Evolutionary conservation across 2,113 vertebrate genomes (phyloP), one percentile per base, ranked within the genome.

Genomic region (Leuciscus idus): DNA sequence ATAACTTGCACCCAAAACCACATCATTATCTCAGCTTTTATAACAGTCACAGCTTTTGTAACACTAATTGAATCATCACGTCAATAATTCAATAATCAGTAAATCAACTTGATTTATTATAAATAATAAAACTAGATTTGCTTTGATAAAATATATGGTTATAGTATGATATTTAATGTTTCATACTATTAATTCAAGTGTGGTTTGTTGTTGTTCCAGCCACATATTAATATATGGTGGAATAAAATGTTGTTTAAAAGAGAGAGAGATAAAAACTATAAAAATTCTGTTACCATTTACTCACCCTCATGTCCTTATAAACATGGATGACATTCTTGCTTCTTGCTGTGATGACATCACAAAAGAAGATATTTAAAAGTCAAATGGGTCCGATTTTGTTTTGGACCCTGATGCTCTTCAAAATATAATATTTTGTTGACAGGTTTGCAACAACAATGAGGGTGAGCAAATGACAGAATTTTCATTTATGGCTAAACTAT

Each of bases 1-100:
- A 79, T 70, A 72, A 62, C 52, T 80, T 59, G 26, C 64, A 81
- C 23, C 52, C n/a, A 59, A 83, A 83, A 73, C 43, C 80, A 70
- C 50, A 84, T 39, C 30, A 57, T 0, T 5, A n/a, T 55, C 28
- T 52, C 26, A 43, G 39, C 78, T 64, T 81, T 64, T 64, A 6
- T 64, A 64, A 81, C 39, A 64, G 30, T 59, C 28, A 43, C 36
- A 62, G 17, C 23, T 81, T 80, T 26, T 46, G 36, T 52, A 82
- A 82, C 80, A 52, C 17, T 33, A 26, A 33, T 6, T 3, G 17
- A 81, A n/a, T 70, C 17, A 33, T 70, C 28, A 13, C 19, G 52
- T 36, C 62, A 15, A 7, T 46, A 43, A 17, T 66, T 26, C 19
- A 17, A 21, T 46, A 52, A 26, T 52, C 26, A 82, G n/a, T 19